Evolutionary conservation across 2,888 invertebrate species (phyloP).

Genomic region (Cephalotes varians): DNA sequence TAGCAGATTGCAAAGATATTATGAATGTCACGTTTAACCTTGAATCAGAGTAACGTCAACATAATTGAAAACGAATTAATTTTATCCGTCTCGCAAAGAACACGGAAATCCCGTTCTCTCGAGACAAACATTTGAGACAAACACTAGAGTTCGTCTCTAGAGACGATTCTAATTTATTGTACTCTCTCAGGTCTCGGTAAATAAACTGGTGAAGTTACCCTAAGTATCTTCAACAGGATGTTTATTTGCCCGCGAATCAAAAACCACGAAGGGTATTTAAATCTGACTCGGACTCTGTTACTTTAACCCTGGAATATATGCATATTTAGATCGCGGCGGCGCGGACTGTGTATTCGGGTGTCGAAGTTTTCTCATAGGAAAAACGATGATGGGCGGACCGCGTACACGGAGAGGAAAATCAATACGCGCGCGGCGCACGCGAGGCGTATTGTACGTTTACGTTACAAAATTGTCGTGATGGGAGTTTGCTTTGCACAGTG

Average conservation of each 20-base stretch:
- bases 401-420: constrained; percentile 37
- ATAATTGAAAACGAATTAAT: constrained; percentile 37
- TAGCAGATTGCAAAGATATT: background rate
- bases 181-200: constrained; percentile 28
- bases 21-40: background rate
- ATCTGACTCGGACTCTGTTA: constrained; percentile 41
- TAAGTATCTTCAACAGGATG: constrained; percentile 25
- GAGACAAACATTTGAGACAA: constrained; percentile 42
- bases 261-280: constrained; percentile 37
- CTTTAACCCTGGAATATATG: constrained; percentile 45
- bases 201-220: constrained; percentile 19
- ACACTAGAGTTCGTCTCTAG: constrained; percentile 37
- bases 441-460: constrained; percentile 34
- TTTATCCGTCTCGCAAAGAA: constrained; percentile 31
- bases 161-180: constrained; percentile 45
- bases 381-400: constrained; percentile 35
- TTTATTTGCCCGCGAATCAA: constrained; percentile 33
- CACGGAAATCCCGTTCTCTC: constrained; percentile 35
- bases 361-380: constrained; percentile 33
- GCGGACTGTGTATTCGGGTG: constrained; percentile 1
- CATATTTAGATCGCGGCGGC: constrained; percentile 21
- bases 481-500: constrained; percentile 2
- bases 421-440: constrained; percentile 39
- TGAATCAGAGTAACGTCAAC: constrained; percentile 3
- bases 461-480: constrained; percentile 40